A percentile compares a stretch with the other conserved stretches of the same genome.
Evolutionary conservation across 2,113 vertebrate genomes (phyloP).

Genomic region (Cynocephalus volans): DNA sequence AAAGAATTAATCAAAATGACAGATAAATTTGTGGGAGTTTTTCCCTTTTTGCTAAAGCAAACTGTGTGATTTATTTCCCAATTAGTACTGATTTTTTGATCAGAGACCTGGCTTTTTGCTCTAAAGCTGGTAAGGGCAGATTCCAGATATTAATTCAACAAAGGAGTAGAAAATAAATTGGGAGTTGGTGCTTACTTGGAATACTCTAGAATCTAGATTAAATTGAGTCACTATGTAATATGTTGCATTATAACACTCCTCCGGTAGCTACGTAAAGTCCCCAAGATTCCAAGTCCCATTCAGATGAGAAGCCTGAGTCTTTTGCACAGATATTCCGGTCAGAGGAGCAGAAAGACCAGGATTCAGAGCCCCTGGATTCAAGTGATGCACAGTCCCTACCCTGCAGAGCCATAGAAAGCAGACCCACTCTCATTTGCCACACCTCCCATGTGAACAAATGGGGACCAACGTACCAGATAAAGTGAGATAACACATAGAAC

Average conservation of each 20-base stretch:
- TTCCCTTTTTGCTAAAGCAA: background rate
- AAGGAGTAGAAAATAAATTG: background rate
- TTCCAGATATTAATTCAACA: background rate
- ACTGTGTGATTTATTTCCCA: constrained; percentile 55
- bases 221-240: background rate
- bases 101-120: constrained; percentile 9
- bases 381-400: background rate
- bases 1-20: constrained; percentile 68
- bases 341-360: background rate
- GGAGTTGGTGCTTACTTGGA: constrained; percentile 11
- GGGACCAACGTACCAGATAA: background rate
- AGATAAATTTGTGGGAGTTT: background rate
- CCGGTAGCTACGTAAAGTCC: background rate
- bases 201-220: background rate
- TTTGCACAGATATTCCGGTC: background rate
- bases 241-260: background rate
- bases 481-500: background rate
- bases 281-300: background rate
- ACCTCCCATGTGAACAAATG: background rate
- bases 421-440: background rate
- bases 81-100: background rate
- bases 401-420: fast-evolving
- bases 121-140: background rate
- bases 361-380: background rate
- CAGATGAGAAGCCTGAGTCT: background rate